These are phyloP conservation scores for Agrilus cyanescens DNA, from an alignment of 2,888 invertebrate genomes.

Conservation along the genomic window DNA sequence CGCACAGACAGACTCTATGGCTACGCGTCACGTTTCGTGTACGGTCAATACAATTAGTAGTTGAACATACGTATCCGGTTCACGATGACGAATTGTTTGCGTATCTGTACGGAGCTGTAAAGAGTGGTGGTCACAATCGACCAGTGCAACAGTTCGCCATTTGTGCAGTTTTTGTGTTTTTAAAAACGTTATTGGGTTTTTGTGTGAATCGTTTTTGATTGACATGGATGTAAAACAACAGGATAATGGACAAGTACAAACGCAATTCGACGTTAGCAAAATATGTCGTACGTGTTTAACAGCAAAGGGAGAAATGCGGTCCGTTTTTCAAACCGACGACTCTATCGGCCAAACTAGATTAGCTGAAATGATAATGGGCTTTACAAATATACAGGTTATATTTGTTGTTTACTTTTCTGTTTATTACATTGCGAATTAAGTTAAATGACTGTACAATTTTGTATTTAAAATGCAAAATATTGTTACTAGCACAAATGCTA, in stretches of 20 bases:
- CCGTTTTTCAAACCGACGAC: conserved; percentile 35
- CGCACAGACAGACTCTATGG: no score
- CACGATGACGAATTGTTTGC: conserved; percentile 15
- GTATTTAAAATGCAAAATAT: no score
- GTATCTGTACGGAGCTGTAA: conserved; percentile 17
- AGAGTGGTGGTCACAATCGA: conserved; percentile 31
- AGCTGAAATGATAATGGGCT: conserved; percentile 37
- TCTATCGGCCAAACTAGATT: conserved; percentile 31
- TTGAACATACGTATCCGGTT: no score
- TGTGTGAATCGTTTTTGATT: conserved; percentile 11
- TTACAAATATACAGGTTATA: conserved; percentile 34
- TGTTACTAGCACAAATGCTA: background rate
- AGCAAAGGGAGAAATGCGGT: conserved; percentile 36
- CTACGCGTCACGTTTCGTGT: background rate
- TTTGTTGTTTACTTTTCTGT: conserved; percentile 7
- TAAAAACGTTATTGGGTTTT: conserved; percentile 22
- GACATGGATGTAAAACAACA: conserved; percentile 29
- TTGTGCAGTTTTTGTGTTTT: conserved; percentile 31
- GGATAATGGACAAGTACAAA: conserved; percentile 22
- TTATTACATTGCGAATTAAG: background rate
- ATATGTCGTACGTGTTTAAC: conserved; percentile 38
- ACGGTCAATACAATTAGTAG: conserved; percentile 13
- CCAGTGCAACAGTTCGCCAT: conserved; percentile 38
- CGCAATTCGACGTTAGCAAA: conserved; percentile 32
- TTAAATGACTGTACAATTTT: background rate